Evolutionary conservation across 1,140 invertebrate species (phyloP).

Genomic region (Drosophila ohnishii): DNA sequence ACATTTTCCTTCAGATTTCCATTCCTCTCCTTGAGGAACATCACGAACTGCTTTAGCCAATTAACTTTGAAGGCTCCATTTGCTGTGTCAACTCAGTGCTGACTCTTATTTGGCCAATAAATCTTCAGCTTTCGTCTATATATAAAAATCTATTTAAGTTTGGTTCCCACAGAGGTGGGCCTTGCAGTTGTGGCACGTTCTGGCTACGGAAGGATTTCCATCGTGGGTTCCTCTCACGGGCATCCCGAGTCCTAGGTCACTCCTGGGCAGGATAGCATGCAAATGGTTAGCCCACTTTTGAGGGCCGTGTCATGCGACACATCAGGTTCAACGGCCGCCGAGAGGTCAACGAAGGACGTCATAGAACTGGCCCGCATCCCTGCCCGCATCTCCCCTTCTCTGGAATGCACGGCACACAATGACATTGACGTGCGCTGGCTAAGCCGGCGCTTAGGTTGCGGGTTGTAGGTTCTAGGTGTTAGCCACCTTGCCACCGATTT

Average conservation of each 20-base stretch:
- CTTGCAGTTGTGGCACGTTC: constrained; percentile 36
- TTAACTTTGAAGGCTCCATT: constrained; percentile 20
- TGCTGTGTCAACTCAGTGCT: constrained; percentile 11
- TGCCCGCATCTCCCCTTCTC: not conserved
- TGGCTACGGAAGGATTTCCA: constrained; percentile 21
- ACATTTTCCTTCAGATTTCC: not conserved
- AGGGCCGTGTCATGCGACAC: constrained; percentile 16
- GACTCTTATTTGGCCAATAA: constrained; percentile 34
- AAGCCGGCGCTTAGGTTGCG: constrained; percentile 2
- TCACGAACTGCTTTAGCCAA: constrained; percentile 7
- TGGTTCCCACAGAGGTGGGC: constrained; percentile 2
- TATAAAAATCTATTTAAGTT: constrained; percentile 19
- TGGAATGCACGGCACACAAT: constrained; percentile 39
- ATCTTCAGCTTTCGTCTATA: constrained; percentile 1
- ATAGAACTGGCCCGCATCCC: constrained; percentile 16
- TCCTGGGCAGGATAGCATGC: constrained; percentile 32
- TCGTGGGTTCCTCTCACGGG: not conserved
- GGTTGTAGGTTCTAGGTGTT: not conserved
- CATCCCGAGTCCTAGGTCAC: constrained; percentile 36
- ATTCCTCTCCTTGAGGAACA: not conserved
- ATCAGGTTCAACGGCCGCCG: constrained; percentile 22
- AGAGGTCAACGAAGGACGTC: constrained; percentile 47
- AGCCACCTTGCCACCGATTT: not conserved
- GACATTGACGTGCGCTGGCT: constrained; percentile 35
- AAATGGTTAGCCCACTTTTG: constrained; percentile 44